Conservation (phyloP, 2,888 invertebrate species). For the Lepas anatifera region DNA sequence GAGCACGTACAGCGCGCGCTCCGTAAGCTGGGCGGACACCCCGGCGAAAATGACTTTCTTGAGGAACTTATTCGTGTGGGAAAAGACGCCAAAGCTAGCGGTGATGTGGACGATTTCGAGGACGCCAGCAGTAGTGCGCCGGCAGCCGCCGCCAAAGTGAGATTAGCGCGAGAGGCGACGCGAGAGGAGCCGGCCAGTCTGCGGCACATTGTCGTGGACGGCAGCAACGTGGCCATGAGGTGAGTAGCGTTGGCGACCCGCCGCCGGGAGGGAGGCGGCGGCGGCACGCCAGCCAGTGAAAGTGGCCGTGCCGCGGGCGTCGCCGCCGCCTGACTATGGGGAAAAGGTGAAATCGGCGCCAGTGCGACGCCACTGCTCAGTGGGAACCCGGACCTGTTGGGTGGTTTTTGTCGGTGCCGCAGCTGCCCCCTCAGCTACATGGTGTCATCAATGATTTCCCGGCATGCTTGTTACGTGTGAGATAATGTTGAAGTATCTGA, state of each 20-base stretch:
- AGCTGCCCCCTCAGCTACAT: too few relatives aligned
- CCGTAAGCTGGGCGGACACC: slow-evolving; percentile 68
- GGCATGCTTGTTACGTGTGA: too few relatives aligned
- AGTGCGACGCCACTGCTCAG: too few relatives aligned
- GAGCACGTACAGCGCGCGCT: slow-evolving; percentile 68
- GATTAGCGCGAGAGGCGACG: background rate
- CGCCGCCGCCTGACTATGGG: background rate
- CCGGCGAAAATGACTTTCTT: slow-evolving; percentile 73
- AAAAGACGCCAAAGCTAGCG: background rate
- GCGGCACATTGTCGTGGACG: slow-evolving; percentile 78
- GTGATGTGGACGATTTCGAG: slow-evolving; percentile 19
- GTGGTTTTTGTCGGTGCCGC: too few relatives aligned
- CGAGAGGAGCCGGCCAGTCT: slow-evolving; percentile 25
- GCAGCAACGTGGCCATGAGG: slow-evolving; percentile 91
- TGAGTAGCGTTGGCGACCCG: too few relatives aligned
- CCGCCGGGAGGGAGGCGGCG: too few relatives aligned
- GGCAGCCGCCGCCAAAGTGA: slow-evolving; percentile 13
- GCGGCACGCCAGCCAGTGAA: too few relatives aligned
- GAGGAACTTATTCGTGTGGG: slow-evolving; percentile 57
- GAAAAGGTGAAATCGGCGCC: background rate
- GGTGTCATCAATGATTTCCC: too few relatives aligned
- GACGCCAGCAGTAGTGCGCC: too few relatives aligned
- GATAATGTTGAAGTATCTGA: too few relatives aligned
- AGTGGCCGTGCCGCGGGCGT: background rate
- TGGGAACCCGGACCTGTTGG: too few relatives aligned